Conservation (phyloP, 30 jellyfish, hydroid and myxozoan genomes). For the Sanderia malayensis region DNA sequence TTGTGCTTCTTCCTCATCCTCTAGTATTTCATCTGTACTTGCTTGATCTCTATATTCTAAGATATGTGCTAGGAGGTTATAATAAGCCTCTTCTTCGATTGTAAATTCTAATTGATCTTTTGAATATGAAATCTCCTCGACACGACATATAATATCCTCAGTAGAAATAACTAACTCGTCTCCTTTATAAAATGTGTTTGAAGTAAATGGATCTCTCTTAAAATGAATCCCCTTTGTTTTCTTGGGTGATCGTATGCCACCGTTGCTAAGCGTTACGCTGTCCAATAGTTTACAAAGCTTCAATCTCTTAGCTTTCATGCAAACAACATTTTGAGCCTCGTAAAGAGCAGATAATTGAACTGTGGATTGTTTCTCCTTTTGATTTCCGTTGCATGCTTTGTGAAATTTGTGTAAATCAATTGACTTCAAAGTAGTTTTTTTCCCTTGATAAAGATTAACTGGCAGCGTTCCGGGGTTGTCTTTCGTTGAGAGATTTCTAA, state of each 20-base stretch:
- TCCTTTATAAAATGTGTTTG: background rate
- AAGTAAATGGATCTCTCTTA: conserved; percentile 6
- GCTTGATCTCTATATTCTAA: too few species aligned
- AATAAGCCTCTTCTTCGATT: too few species aligned
- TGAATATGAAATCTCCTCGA: too few species aligned
- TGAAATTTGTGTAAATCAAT: conserved; percentile 10
- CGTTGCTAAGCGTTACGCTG: conserved; percentile 2
- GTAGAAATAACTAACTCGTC: background rate
- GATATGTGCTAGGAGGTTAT: too few species aligned
- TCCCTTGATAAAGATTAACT: conserved; percentile 14
- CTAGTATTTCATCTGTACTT: background rate
- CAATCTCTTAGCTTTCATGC: conserved; percentile 8
- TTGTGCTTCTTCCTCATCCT: background rate
- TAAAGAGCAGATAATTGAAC: background rate
- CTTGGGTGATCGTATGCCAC: background rate
- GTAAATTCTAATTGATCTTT: background rate
- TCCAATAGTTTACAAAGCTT: background rate
- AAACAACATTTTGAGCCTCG: conserved; percentile 2
- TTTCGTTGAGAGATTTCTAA: conserved; percentile 28
- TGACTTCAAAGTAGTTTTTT: conserved; percentile 10
- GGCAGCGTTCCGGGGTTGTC: conserved; percentile 35
- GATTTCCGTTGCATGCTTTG: conserved; percentile 11
- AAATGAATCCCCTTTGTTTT: background rate
- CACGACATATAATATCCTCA: background rate
- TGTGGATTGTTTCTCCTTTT: conserved; percentile 2